A percentile compares a stretch with the other conserved stretches of the same genome.
phyloP scores from a whole-genome alignment of 2,113 vertebrate genomes.

The Manacus vitellinus region DNA sequence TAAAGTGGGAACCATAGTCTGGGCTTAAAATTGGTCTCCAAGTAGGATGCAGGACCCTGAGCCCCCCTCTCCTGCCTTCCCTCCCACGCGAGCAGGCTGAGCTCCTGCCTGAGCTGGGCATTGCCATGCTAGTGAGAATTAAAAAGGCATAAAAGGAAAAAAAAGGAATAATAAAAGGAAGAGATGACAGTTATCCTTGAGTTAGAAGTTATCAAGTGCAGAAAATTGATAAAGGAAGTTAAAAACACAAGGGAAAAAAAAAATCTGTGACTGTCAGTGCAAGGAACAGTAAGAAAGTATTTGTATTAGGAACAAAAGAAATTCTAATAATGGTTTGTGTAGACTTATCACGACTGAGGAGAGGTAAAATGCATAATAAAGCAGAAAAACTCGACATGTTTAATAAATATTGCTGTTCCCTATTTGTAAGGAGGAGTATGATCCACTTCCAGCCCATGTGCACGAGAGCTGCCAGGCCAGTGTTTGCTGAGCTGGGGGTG shows the following conservation, averaged over 20 bases:
- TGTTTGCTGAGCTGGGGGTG: not conserved
- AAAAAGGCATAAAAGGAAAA: not conserved
- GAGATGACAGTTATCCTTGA: conserved; percentile 50
- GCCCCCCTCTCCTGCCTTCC: too few relatives aligned
- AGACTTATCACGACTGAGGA: conserved; percentile 41
- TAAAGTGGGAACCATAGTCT: not conserved
- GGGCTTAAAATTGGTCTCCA: not conserved
- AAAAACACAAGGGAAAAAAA: conserved; percentile 43
- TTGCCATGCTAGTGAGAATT: not conserved
- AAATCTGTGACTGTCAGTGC: conserved; percentile 30
- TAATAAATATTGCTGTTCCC: conserved; percentile 58
- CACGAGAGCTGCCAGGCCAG: not conserved
- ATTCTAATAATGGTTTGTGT: conserved; percentile 67
- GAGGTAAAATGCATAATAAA: conserved; percentile 58
- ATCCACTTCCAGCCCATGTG: not conserved
- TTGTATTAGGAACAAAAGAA: conserved; percentile 64
- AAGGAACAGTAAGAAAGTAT: conserved; percentile 39
- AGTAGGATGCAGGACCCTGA: not conserved
- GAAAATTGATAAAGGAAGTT: conserved; percentile 54
- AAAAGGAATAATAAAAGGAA: conserved; percentile 8
- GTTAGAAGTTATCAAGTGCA: conserved; percentile 48
- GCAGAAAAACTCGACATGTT: conserved; percentile 56
- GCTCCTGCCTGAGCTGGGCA: not conserved
- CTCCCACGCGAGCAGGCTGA: not conserved
- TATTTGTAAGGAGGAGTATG: not conserved